A percentile compares a stretch with the other conserved stretches of the same genome.
Evolutionary conservation across 2,797 vertebrate species (phyloP).

Genomic region (Paratrypauchen microcephalus): DNA sequence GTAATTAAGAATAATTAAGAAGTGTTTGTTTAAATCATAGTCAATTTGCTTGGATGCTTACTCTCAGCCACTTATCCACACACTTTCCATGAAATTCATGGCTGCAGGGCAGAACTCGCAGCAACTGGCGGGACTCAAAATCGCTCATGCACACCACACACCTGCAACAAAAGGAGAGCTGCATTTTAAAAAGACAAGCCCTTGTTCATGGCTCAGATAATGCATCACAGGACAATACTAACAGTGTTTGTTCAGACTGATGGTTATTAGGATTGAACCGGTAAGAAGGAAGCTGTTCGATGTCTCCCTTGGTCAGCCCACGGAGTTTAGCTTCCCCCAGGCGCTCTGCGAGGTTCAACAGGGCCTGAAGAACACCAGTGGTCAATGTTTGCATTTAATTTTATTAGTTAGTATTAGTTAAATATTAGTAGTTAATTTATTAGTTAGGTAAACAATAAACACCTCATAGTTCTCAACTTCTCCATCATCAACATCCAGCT

Average conservation of each 20-base stretch:
- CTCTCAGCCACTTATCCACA: conserved; percentile 99
- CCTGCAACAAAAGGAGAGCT: conserved; percentile 49
- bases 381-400: background rate
- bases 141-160: conserved; percentile 99
- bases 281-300: conserved; percentile 98
- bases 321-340: conserved; percentile 96
- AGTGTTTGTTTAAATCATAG: background rate
- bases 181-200: background rate
- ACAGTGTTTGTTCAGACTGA: conserved; percentile 98
- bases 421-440: too few relatives aligned
- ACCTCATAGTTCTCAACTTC: conserved; percentile 99
- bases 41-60: conserved; percentile 58
- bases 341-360: conserved; percentile 96
- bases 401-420: too few relatives aligned
- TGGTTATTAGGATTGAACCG: conserved; percentile 98
- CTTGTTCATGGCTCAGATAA: background rate
- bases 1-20: too few relatives aligned
- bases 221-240: conserved; percentile 64
- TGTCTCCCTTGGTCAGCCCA: conserved; percentile 96
- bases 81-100: conserved; percentile 99
- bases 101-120: conserved; percentile 97
- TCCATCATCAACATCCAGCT: conserved; percentile 97
- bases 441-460: background rate
- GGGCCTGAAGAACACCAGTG: conserved; percentile 74
- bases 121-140: conserved; percentile 97